These are phyloP conservation scores for Diploptera punctata DNA, from an alignment of 2,888 invertebrate genomes.

Conservation along the genomic window DNA sequence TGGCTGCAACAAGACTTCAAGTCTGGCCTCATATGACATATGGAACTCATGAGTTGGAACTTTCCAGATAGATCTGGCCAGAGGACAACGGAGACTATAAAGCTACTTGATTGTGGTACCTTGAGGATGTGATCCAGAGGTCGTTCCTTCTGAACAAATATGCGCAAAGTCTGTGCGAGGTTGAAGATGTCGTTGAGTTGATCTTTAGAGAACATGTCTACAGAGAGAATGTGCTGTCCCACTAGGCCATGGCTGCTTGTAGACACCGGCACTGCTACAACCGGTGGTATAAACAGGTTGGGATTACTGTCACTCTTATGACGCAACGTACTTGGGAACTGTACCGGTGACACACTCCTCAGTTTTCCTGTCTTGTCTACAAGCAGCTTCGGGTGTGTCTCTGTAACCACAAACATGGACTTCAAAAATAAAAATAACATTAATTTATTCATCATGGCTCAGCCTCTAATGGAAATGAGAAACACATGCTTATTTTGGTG, in stretches of 20 bases:
- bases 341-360: constrained; percentile 50
- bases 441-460: not conserved
- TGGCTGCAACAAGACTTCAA: too few relatives aligned
- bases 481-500: too few relatives aligned
- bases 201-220: constrained; percentile 87
- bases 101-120: too few relatives aligned
- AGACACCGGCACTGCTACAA: constrained; percentile 7
- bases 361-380: not conserved
- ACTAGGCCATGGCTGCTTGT: constrained; percentile 57
- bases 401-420: constrained; percentile 44
- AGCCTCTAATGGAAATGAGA: too few relatives aligned
- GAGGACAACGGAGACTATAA: too few relatives aligned
- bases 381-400: constrained; percentile 58
- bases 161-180: constrained; percentile 76
- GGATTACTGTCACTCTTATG: constrained; percentile 53
- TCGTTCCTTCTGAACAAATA: constrained; percentile 82
- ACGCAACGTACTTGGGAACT: constrained; percentile 47
- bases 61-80: too few relatives aligned
- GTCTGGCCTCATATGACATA: too few relatives aligned
- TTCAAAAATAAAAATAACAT: not conserved
- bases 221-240: constrained; percentile 84
- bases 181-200: constrained; percentile 93
- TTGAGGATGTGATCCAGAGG: constrained; percentile 84
- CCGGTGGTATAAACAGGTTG: constrained; percentile 48
- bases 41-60: too few relatives aligned